A percentile compares a stretch with the other conserved stretches of the same genome.
Conservation (phyloP, 2,888 invertebrate species). For the Caenorhabditis wallacei region DNA sequence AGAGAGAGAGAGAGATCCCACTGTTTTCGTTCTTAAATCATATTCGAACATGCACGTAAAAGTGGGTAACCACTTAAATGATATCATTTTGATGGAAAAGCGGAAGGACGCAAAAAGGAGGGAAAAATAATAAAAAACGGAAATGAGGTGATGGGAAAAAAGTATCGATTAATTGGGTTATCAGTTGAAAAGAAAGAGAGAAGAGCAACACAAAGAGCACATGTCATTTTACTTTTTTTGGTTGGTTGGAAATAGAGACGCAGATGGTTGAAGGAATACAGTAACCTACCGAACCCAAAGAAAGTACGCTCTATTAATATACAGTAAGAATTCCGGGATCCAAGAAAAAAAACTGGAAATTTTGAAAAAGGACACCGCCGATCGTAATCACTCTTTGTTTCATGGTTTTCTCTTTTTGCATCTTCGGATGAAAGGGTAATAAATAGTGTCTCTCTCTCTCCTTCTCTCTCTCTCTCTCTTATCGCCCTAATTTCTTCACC, state of each 20-base stretch:
- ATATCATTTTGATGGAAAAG: constrained; percentile 30
- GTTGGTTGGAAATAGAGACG: constrained; percentile 14
- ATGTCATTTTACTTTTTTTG: constrained; percentile 25
- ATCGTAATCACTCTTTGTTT: neutral
- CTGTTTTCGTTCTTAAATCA: neutral
- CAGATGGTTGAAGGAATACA: neutral
- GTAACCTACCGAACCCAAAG: too few relatives aligned
- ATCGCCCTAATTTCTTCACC: constrained; percentile 17
- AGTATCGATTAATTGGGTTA: constrained; percentile 54
- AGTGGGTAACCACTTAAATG: constrained; percentile 7
- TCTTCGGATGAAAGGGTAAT: constrained; percentile 9
- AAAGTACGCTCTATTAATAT: too few relatives aligned
- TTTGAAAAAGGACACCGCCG: too few relatives aligned
- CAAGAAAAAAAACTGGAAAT: too few relatives aligned
- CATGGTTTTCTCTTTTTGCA: neutral
- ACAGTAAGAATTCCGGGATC: too few relatives aligned
- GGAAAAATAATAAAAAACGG: constrained; percentile 46
- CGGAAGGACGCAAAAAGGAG: constrained; percentile 2
- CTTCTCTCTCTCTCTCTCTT: neutral
- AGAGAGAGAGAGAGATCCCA: constrained; percentile 1
- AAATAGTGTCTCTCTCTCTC: neutral
- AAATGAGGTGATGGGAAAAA: constrained; percentile 42
- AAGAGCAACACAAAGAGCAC: constrained; percentile 40
- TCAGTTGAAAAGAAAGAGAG: constrained; percentile 23
- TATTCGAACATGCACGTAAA: constrained; percentile 4